Base-by-base conservation (phyloP, 2,888 invertebrate species). In the Micropterix aruncella region DNA sequence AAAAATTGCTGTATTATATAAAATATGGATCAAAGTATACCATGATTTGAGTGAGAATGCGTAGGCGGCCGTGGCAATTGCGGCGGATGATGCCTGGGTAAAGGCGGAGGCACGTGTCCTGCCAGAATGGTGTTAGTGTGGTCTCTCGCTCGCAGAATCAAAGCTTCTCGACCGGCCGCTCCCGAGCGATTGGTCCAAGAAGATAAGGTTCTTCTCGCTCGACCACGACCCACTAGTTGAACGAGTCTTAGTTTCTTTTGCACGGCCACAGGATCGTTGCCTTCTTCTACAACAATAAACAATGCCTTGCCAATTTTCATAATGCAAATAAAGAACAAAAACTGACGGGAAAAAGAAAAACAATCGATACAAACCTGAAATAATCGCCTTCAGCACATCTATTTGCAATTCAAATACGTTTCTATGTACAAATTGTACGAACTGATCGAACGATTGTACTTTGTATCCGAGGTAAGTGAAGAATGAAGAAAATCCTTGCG, bases 401-500 rank as follows among this genome's bases (percentile, higher is more conserved):
- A 89, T 83, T 66, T 90, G 91, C 51, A 92, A 64, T 56, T 89
- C 87, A 53, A 92, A 83, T 38, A 90, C 88, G 58, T 86, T 83
- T 54, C 83, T 73, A 53, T 83, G 80, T 45, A 89, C 82, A 61
- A 90, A 89, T 61, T 90, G 90, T 54, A 87, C 62, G 61, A 92
- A 92, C 59, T 81, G 77, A 50, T 82, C 75, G 62, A 83, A 86
- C 18, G 79, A 75, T 50, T 91, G 65, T 17, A 85, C 80, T 53
- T 83, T 74, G 62, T 87, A 88, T 1, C 88, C 91, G 44, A 92
- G 72, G 61, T 86, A 89, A 2, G 90, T 84, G 61, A 91, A 87
- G 69, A 90, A 92, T 3, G 91, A 88, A 15, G 84, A 82, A 61
- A 91, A 91, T 12, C 91, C 91, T 56, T 86, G 83, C 9, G 91